These are phyloP conservation scores for Phoxinus dragarum DNA, from an alignment of 2,797 vertebrate genomes.

Conservation along the genomic window DNA sequence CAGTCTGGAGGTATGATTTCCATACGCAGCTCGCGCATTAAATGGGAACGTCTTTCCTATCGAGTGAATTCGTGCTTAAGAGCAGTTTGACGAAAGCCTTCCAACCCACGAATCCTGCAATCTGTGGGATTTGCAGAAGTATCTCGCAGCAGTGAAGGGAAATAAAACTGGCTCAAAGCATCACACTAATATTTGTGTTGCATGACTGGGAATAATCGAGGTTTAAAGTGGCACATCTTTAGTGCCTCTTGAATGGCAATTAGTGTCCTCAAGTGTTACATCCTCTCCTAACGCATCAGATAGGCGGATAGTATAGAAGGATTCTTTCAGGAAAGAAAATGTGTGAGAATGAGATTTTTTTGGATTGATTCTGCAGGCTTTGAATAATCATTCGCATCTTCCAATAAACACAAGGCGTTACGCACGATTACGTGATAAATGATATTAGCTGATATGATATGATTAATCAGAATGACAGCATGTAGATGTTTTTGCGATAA, in stretches of 20 bases:
- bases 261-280: conserved; percentile 84
- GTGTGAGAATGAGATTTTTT: conserved; percentile 19
- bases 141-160: conserved; percentile 84
- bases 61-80: conserved; percentile 81
- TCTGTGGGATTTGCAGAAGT: conserved; percentile 88
- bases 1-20: conserved; percentile 63
- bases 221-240: conserved; percentile 82
- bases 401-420: conserved; percentile 4
- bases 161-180: conserved; percentile 89
- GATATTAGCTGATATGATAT: conserved; percentile 21
- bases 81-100: conserved; percentile 71
- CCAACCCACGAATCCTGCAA: conserved; percentile 82
- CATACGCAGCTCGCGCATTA: conserved; percentile 68
- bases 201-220: conserved; percentile 99
- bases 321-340: conserved; percentile 75
- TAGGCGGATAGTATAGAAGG: conserved; percentile 81
- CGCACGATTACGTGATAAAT: conserved; percentile 14
- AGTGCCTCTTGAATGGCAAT: conserved; percentile 89
- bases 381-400: conserved; percentile 4
- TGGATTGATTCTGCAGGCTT: neutral
- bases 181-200: conserved; percentile 99
- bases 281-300: conserved; percentile 75
- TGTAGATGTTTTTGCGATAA: conserved; percentile 29
- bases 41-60: conserved; percentile 59
- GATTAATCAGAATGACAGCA: conserved; percentile 36